These are phyloP conservation scores for Manacus vitellinus DNA, from an alignment of 2,113 vertebrate genomes.

Conservation along the genomic window DNA sequence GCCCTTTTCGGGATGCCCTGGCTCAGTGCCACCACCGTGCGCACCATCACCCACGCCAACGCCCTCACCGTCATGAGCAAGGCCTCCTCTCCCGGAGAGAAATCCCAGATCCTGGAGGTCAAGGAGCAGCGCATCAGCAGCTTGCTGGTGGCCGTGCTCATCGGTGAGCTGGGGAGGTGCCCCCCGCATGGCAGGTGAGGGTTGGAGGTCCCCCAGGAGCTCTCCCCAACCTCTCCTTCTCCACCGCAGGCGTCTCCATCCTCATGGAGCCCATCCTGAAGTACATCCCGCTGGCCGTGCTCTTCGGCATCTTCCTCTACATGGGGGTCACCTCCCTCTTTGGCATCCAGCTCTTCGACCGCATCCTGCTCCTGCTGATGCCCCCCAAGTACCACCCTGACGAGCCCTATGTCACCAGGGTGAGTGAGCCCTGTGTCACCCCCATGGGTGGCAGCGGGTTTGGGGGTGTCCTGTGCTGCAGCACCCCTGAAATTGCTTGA, in stretches of 20 bases:
- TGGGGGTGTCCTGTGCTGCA: neutral
- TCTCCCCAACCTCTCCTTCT: neutral
- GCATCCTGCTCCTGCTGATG: conserved; percentile 87
- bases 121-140: conserved; percentile 93
- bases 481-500: neutral
- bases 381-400: conserved; percentile 92
- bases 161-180: conserved; percentile 80
- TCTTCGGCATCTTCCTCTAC: conserved; percentile 97
- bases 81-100: conserved; percentile 61
- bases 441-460: rapidly evolving
- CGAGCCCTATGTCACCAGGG: conserved; percentile 82
- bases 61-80: conserved; percentile 93
- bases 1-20: conserved; percentile 93
- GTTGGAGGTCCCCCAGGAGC: no score
- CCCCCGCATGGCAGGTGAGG: rapidly evolving
- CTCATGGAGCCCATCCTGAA: conserved; percentile 91
- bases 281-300: conserved; percentile 89
- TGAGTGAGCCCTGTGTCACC: conserved; percentile 51
- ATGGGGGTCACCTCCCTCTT: conserved; percentile 97
- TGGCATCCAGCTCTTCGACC: conserved; percentile 94
- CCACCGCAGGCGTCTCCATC: conserved; percentile 84
- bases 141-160: conserved; percentile 84
- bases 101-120: conserved; percentile 84
- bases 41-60: conserved; percentile 93
- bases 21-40: conserved; percentile 94